Evolutionary conservation across 2,113 vertebrate genomes (phyloP).

Genomic region (Oncorhynchus keta): DNA sequence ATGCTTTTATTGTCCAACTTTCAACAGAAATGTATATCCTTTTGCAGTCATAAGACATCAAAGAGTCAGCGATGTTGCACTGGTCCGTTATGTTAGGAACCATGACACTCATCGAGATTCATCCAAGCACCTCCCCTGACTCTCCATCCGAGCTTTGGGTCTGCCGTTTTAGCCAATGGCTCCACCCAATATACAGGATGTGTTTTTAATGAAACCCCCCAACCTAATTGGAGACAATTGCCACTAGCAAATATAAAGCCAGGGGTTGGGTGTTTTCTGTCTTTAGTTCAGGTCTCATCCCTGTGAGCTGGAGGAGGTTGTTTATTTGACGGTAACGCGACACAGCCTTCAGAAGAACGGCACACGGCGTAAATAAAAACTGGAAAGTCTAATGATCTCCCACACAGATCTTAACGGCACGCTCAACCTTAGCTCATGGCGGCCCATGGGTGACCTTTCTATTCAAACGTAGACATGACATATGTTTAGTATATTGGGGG

Average conservation of each 20-base stretch:
- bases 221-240: constrained; percentile 6
- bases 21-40: background rate
- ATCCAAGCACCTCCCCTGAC: background rate
- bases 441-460: background rate
- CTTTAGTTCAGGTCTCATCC: constrained; percentile 14
- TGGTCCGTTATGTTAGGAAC: background rate
- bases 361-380: constrained; percentile 22
- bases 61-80: background rate
- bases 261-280: background rate
- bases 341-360: constrained; percentile 16
- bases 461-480: background rate
- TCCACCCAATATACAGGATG: background rate
- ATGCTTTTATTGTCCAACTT: background rate
- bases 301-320: background rate
- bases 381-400: constrained; percentile 15
- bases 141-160: no score
- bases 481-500: background rate
- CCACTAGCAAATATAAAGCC: background rate
- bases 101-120: no score
- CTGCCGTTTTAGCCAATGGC: no score
- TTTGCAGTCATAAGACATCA: background rate
- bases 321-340: constrained; percentile 17
- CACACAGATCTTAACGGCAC: background rate
- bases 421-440: background rate
- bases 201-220: background rate